phyloP scores from a whole-genome alignment of 2,888 invertebrate species.

The Eubasilissa splendida region DNA sequence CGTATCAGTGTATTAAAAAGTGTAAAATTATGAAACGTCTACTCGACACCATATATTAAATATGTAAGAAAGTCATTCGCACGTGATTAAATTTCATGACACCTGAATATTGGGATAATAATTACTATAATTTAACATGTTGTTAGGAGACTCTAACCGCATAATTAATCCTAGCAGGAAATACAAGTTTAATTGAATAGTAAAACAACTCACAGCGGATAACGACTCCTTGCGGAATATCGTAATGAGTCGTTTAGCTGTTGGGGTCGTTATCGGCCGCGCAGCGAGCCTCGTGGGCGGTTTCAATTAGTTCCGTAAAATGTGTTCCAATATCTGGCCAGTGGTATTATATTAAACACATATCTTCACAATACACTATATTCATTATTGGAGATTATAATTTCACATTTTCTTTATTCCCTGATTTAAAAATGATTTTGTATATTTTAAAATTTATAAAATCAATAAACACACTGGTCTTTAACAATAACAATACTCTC shows the following conservation, averaged over 20 bases:
- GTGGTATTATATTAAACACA: not conserved
- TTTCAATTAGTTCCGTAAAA: slow-evolving; percentile 30
- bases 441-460: no score
- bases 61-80: no score
- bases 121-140: no score
- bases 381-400: slow-evolving; percentile 27
- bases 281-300: slow-evolving; percentile 14
- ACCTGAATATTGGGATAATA: no score
- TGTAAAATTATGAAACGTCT: no score
- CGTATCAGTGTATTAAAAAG: no score
- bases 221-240: not conserved
- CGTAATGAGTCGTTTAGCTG: slow-evolving; percentile 18
- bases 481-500: no score
- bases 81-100: no score
- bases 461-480: no score
- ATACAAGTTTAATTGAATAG: slow-evolving; percentile 23
- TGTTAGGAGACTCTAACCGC: no score
- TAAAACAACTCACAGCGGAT: not conserved
- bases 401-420: not conserved
- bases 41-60: no score
- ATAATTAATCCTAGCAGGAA: not conserved
- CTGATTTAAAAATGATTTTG: no score
- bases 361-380: not conserved
- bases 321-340: slow-evolving; percentile 10
- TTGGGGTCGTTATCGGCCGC: slow-evolving; percentile 12